phyloP scores from a whole-genome alignment of 2,888 invertebrate genomes.

The Chymomyza fuscimana region DNA sequence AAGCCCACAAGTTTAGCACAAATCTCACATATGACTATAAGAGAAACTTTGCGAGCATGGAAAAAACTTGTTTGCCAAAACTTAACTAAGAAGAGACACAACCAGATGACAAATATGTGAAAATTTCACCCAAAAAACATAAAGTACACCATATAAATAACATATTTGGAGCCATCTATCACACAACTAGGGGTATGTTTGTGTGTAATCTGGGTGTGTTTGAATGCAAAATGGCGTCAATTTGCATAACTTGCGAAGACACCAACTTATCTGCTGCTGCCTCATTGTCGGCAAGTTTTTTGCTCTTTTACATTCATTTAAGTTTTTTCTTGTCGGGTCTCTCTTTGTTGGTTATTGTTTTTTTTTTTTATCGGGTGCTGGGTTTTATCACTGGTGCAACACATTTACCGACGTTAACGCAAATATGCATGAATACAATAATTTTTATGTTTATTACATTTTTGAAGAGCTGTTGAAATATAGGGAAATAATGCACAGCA shows the following conservation, averaged over 20 bases:
- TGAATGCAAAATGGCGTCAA: constrained; percentile 36
- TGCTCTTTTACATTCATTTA: neutral
- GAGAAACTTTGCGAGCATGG: neutral
- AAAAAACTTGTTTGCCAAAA: neutral
- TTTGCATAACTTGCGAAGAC: constrained; percentile 34
- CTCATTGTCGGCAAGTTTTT: constrained; percentile 52
- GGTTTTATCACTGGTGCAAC: constrained; percentile 17
- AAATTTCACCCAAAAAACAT: constrained; percentile 22
- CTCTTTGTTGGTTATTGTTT: constrained; percentile 20
- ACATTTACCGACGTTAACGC: constrained; percentile 45
- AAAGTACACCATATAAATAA: constrained; percentile 54
- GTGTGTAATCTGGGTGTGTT: neutral
- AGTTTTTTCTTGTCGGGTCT: constrained; percentile 24
- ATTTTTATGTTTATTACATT: constrained; percentile 54
- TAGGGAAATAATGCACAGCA: constrained; percentile 18
- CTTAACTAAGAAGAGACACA: neutral
- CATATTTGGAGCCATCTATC: constrained; percentile 50
- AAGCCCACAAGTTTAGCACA: neutral
- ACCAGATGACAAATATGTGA: neutral
- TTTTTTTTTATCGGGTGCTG: neutral
- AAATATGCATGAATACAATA: constrained; percentile 47
- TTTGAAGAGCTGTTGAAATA: constrained; percentile 28
- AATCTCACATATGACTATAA: neutral
- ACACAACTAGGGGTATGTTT: constrained; percentile 26
- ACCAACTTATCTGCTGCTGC: neutral